phyloP scores from a whole-genome alignment of 2,113 vertebrate species.

The Elaphurus davidianus region DNA sequence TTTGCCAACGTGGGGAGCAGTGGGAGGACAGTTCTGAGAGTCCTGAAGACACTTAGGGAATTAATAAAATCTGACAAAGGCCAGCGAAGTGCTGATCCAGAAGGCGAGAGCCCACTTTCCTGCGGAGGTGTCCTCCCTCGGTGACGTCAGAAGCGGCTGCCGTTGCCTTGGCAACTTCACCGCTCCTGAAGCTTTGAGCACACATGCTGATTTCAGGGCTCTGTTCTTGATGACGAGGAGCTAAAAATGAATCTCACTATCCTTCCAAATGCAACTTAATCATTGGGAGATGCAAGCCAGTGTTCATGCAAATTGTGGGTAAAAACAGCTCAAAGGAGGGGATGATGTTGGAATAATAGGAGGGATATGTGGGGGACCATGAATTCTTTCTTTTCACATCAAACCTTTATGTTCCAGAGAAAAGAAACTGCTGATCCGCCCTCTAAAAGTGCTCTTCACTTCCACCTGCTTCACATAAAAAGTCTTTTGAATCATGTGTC shows the following conservation, averaged over 20 bases:
- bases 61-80: not conserved
- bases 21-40: not conserved
- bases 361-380: not conserved
- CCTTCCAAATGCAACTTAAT: not conserved
- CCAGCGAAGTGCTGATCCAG: not conserved
- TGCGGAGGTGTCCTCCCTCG: not conserved
- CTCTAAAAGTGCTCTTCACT: not conserved
- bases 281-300: not conserved
- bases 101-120: not conserved
- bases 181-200: not conserved
- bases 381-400: not conserved
- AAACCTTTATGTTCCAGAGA: not conserved
- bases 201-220: not conserved
- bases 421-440: not conserved
- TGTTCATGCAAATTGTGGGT: not conserved
- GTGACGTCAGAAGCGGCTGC: conserved; percentile 9
- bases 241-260: conserved; percentile 32
- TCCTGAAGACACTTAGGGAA: not conserved
- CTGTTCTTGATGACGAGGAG: not conserved
- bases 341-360: not conserved
- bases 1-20: not conserved
- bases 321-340: not conserved
- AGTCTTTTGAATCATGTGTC: not conserved
- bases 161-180: conserved; percentile 50
- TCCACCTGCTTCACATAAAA: not conserved